Conservation (phyloP, 1,140 invertebrate species). For the Drosophila murphyi region DNA sequence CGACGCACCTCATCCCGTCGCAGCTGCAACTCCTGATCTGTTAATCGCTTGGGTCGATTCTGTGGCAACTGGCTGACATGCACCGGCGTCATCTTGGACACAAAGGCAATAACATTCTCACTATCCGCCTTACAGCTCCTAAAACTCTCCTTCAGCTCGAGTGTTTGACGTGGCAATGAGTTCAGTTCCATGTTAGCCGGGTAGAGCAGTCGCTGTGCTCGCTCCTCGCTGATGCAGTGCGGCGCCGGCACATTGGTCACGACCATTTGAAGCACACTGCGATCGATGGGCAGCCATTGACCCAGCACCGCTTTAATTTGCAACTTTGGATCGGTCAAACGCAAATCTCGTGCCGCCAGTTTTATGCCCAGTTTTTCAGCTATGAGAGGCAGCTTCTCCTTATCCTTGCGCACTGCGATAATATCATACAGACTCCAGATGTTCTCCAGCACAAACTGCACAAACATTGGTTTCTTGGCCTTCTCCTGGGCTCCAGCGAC, state of each 20-base stretch:
- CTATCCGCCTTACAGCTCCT: constrained; percentile 88
- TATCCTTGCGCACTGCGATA: constrained; percentile 91
- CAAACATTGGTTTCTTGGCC: constrained; percentile 98
- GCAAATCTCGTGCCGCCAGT: constrained; percentile 90
- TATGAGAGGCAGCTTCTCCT: constrained; percentile 92
- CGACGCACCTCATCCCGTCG: constrained; percentile 89
- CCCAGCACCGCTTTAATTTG: constrained; percentile 92
- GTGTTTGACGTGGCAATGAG: constrained; percentile 89
- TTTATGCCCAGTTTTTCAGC: constrained; percentile 93
- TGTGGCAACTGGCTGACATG: constrained; percentile 89
- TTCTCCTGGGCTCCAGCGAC: constrained; percentile 96
- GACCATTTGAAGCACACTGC: constrained; percentile 92
- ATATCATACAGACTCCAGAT: constrained; percentile 96
- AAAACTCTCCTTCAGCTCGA: constrained; percentile 91
- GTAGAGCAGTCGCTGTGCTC: constrained; percentile 91
- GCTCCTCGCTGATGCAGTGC: constrained; percentile 90
- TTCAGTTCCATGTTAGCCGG: constrained; percentile 89
- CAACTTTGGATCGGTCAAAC: constrained; percentile 90
- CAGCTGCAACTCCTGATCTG: constrained; percentile 90
- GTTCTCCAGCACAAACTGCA: constrained; percentile 97
- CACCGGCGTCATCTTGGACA: constrained; percentile 92
- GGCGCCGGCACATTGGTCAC: constrained; percentile 93
- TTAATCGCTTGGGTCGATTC: constrained; percentile 90
- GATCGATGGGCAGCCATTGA: constrained; percentile 95
- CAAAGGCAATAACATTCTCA: constrained; percentile 93